Base-by-base conservation (phyloP, 2,888 invertebrate genomes). In the Aethes cnicana region DNA sequence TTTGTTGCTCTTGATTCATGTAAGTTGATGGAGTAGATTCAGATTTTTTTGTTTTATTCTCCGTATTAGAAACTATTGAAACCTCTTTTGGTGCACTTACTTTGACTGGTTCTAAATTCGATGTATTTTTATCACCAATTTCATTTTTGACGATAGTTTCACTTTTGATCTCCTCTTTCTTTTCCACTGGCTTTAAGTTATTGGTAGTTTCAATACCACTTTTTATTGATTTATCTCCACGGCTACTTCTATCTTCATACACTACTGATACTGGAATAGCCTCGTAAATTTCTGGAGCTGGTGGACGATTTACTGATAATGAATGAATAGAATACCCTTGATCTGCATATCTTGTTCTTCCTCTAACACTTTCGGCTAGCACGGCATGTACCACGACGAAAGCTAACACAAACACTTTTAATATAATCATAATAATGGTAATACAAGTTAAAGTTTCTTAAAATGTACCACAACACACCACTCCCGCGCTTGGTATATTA, bases 401-500 rank as follows among this genome's bases (percentile, higher is more conserved):
- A 23, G 62, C 17, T 30, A 62, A 39, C 32, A 65, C 25, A 30
- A 66, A 14, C 16, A 54, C 18, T 30, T 66, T 14, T 6, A 60
- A 55, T 8, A 53, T 58, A 54, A 55, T 58, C 16, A 57, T 48
- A 47, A 60, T 47, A 52, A 63, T 3, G 9, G n/a, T 9, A 14
- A 23, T 21, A 17, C 16, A 32, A 20, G 20, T 33, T 8, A 21
- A n/a, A 58, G 46, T 42, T 58, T 59, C 54, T 56, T 56, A 47
- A 47, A 59, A 55, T 53, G 56, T 49, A 62, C 54, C 62, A 70
- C 70, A 74, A 70, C 77, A 72, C 64, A 69, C 57, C 69, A 66
- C 72, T 56, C 53, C 67, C 75, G 65, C 78, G 75, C 60, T 72
- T 75, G 58, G 69, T 67, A 66, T 61, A 64, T 68, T 68, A 74